Evolutionary conservation across 2,888 invertebrate genomes (phyloP).

Genomic region (Ochlodes sylvanus): DNA sequence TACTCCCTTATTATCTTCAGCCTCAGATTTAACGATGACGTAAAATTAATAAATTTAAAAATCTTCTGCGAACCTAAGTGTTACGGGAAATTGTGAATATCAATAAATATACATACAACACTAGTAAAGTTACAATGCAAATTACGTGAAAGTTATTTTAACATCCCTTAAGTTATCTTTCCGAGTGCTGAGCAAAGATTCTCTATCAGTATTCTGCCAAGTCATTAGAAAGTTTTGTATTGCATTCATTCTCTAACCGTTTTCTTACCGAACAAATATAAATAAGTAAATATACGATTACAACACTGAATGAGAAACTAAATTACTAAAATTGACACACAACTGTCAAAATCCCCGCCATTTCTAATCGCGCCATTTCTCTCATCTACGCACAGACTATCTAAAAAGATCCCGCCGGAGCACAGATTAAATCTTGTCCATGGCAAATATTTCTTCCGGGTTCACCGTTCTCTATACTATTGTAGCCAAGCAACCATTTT

Average conservation of each 20-base stretch:
- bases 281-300: slow-evolving; percentile 6
- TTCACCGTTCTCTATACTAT: slow-evolving; percentile 77
- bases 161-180: slow-evolving; percentile 34
- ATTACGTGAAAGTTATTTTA: slow-evolving; percentile 35
- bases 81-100: not conserved
- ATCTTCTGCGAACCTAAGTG: not conserved
- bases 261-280: slow-evolving; percentile 9
- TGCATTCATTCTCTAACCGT: slow-evolving; percentile 18
- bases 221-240: slow-evolving; percentile 36
- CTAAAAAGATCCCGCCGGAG: slow-evolving; percentile 54
- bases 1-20: no score
- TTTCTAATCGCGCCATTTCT: slow-evolving; percentile 37
- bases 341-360: slow-evolving; percentile 37
- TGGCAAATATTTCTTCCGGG: slow-evolving; percentile 78
- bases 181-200: slow-evolving; percentile 34
- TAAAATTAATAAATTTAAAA: not conserved
- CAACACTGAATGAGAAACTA: slow-evolving; percentile 33
- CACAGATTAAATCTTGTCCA: slow-evolving; percentile 77
- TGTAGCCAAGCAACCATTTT: slow-evolving; percentile 79
- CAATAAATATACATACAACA: not conserved
- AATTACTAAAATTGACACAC: slow-evolving; percentile 37
- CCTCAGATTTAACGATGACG: no score
- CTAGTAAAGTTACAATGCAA: slow-evolving; percentile 21
- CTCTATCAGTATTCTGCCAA: slow-evolving; percentile 23
- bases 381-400: slow-evolving; percentile 44